These are phyloP conservation scores for Leucozona laternaria DNA, from an alignment of 2,888 invertebrate genomes.

Conservation along the genomic window DNA sequence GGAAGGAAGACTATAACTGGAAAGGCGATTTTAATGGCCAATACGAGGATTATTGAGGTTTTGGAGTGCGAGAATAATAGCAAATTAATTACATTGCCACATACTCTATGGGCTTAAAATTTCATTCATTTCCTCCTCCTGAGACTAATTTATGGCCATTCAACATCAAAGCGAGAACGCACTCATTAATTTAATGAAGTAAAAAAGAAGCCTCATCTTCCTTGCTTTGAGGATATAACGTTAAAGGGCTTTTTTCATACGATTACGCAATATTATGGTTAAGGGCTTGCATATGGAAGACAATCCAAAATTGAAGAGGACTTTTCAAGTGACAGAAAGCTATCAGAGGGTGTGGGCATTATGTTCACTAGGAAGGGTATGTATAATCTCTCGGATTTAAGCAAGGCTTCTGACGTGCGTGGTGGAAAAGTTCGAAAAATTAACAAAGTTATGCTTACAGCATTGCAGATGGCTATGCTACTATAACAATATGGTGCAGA, in stretches of 20 bases:
- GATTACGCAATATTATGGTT: not conserved
- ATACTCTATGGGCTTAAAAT: conserved; percentile 53
- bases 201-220: conserved; percentile 8
- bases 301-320: not conserved
- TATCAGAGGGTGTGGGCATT: not conserved
- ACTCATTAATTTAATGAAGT: conserved; percentile 21
- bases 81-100: conserved; percentile 65
- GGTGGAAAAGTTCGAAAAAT: not conserved
- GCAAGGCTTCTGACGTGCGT: not conserved
- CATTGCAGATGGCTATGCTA: no score
- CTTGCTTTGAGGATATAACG: not conserved
- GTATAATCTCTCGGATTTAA: not conserved
- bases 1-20: not conserved
- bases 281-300: not conserved
- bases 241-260: not conserved
- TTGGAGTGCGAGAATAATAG: conserved; percentile 59
- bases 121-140: conserved; percentile 13
- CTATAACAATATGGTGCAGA: no score
- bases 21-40: conserved; percentile 45
- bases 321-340: not conserved
- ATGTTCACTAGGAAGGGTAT: not conserved
- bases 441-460: not conserved
- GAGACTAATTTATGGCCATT: not conserved
- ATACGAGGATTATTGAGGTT: conserved; percentile 52
- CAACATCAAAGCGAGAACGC: conserved; percentile 12